Evolutionary conservation across 2,113 vertebrate genomes (phyloP), one percentile per base, ranked within the genome.

Genomic region (Recurvirostra avosetta): DNA sequence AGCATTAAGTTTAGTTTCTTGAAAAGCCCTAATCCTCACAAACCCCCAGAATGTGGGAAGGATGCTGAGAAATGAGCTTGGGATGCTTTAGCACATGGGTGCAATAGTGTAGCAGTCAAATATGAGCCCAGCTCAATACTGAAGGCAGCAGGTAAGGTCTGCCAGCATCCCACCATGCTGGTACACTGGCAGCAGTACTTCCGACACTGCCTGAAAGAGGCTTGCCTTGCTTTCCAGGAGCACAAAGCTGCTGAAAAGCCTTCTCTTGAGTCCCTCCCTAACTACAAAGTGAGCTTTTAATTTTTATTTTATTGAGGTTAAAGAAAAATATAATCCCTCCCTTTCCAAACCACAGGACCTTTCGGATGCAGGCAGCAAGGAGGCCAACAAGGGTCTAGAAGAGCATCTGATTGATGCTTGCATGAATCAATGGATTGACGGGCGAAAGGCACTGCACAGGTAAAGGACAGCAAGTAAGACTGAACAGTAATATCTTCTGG

Each of bases 371-470:
- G 20, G 18, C 36, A 66, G 22, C 36, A 41, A 52, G 56, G 25
- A 84, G 38, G 17, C 40, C 38, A 47, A 7, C 5, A 25, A 62
- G 36, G 49, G 25, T 68, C 26, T 47, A 36, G 55, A 74, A 68
- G 55, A 74, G 15, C 27, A 50, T 78, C 55, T 74, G 47, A 45
- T 14, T 0, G 3, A 32, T 38, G 25, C 32, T 56, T 1, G 0
- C 4, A 9, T 32, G 20, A 40, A 32, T 71, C 36, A 27, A 5
- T 19, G 50, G n/a, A 40, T 18, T 47, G 56, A 25, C 0, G 1
- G n/a, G 12, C 47, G 65, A 62, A 81, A 63, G 41, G 7, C 34
- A 20, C 32, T 16, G 34, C 15, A 30, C 13, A 45, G 70, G 49
- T 68, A 49, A 84, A 74, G 0, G 2, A 11, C 38, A 70, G 12